phyloP scores from a whole-genome alignment of 2,888 invertebrate genomes.

The Lycocerus yunnanus region DNA sequence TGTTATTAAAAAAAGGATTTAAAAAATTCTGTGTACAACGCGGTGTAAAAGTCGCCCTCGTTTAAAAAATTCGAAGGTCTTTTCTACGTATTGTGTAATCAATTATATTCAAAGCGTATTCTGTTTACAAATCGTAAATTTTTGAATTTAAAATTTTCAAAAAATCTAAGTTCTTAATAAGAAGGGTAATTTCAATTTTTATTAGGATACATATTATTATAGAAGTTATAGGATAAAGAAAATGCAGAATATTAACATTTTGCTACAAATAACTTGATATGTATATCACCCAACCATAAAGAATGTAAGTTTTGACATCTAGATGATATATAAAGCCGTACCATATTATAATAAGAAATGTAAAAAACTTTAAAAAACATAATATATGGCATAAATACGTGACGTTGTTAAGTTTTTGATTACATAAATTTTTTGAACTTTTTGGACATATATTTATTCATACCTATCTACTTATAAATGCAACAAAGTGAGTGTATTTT shows the following conservation, averaged over 20 bases:
- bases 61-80: no score
- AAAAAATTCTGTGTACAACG: no score
- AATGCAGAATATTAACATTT: constrained; percentile 3
- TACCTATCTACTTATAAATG: background rate
- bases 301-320: constrained; percentile 21
- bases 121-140: no score
- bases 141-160: no score
- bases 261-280: constrained; percentile 13
- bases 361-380: constrained; percentile 17
- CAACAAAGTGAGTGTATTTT: background rate
- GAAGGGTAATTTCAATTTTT: background rate
- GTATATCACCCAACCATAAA: constrained; percentile 22
- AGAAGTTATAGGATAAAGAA: background rate
- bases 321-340: constrained; percentile 20
- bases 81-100: no score
- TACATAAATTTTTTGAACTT: constrained; percentile 7
- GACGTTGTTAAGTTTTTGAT: constrained; percentile 19
- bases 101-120: background rate
- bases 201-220: background rate
- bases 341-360: constrained; percentile 20
- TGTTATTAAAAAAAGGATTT: no score
- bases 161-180: background rate
- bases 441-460: background rate
- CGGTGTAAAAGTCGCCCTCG: no score
- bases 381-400: constrained; percentile 21